Percentiles rank a stretch among this genome's conserved stretches.
These are phyloP conservation scores for Latrodectus elegans DNA, from an alignment of 2,888 invertebrate species.

Conservation along the genomic window DNA sequence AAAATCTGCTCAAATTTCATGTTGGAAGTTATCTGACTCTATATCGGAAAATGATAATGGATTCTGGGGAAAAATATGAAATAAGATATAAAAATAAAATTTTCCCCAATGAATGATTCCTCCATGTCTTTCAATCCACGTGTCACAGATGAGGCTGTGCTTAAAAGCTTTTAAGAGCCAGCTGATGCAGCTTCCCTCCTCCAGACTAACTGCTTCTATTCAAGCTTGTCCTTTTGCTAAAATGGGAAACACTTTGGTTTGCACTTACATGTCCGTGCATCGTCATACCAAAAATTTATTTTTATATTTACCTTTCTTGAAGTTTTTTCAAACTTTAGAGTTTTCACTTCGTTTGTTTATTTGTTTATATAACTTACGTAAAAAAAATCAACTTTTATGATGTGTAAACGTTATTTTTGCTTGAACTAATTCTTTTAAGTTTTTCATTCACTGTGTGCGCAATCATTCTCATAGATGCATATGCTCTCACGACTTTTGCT, in stretches of 20 bases:
- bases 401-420: no score
- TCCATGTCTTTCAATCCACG: not conserved
- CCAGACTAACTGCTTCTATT: conserved; percentile 31
- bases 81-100: not conserved
- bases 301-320: not conserved
- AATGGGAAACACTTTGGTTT: conserved; percentile 35
- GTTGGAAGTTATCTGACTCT: no score
- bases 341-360: not conserved
- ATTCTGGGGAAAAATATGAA: no score
- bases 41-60: no score
- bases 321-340: not conserved
- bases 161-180: conserved; percentile 32
- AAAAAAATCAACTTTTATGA: no score
- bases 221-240: conserved; percentile 40
- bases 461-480: no score
- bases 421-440: no score
- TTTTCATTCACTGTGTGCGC: no score
- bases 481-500: no score
- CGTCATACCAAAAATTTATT: not conserved
- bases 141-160: conserved; percentile 10
- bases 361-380: no score
- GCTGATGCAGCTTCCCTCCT: conserved; percentile 29
- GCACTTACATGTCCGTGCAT: not conserved
- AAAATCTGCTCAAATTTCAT: no score
- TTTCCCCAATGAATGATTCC: not conserved